Percentiles rank a stretch among this genome's conserved stretches.
phyloP scores from a whole-genome alignment of 2,797 vertebrate species.

The Adrianichthys oophorus region DNA sequence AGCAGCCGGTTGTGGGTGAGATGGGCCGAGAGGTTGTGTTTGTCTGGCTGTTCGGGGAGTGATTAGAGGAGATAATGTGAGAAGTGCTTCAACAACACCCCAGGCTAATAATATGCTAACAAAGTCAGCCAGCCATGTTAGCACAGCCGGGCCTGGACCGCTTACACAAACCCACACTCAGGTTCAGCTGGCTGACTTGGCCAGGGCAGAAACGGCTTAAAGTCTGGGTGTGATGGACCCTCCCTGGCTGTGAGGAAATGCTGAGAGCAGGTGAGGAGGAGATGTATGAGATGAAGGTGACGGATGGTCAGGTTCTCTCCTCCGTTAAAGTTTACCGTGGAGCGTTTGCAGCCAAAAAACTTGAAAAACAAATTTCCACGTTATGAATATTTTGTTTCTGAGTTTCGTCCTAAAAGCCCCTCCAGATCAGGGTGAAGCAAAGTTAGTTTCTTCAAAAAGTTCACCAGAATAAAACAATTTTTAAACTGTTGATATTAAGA shows the following conservation, averaged over 20 bases:
- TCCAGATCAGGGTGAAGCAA: no score
- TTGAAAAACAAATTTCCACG: no score
- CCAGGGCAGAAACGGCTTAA: conserved; percentile 26
- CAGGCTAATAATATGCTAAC: conserved; percentile 67
- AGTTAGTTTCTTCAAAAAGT: no score
- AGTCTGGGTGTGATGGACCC: conserved; percentile 47
- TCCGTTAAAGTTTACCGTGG: no score
- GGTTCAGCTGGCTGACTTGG: conserved; percentile 48
- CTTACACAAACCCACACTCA: conserved; percentile 27
- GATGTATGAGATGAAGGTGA: conserved; percentile 45
- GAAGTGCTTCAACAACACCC: conserved; percentile 63
- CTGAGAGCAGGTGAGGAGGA: conserved; percentile 17
- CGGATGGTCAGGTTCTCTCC: conserved; percentile 19
- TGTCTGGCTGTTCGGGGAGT: conserved; percentile 55
- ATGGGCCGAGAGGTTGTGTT: conserved; percentile 42
- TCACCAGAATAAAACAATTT: no score
- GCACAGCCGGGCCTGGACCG: conserved; percentile 60
- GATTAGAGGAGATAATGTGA: conserved; percentile 68
- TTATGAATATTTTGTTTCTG: no score
- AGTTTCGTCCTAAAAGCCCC: no score
- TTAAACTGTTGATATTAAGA: no score
- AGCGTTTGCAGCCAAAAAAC: no score
- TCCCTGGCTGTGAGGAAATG: conserved; percentile 35
- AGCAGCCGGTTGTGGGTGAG: conserved; percentile 29
- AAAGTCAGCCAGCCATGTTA: conserved; percentile 65